Evolutionary conservation across 2,888 invertebrate species (phyloP).

Genomic region (Harmothoe impar): DNA sequence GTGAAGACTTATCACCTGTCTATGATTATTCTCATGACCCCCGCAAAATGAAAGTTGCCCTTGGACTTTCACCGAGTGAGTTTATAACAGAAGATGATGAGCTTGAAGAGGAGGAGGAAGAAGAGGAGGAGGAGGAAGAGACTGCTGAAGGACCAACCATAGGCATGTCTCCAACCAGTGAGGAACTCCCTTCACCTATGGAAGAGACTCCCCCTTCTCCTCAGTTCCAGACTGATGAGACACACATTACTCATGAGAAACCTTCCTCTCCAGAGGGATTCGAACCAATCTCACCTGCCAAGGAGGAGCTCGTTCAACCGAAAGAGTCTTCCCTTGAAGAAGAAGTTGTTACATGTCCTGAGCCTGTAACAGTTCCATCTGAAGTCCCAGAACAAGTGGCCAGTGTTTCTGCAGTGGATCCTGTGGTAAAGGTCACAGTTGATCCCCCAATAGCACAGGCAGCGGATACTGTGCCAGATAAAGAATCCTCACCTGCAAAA

Average conservation of each 20-base stretch:
- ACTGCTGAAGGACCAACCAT: conserved; percentile 66
- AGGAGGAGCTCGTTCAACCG: not conserved
- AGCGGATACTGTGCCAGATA: not conserved
- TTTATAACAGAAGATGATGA: conserved; percentile 68
- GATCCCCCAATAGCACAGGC: not conserved
- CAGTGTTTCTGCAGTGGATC: not conserved
- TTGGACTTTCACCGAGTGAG: conserved; percentile 81
- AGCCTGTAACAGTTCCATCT: not conserved
- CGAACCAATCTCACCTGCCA: not conserved
- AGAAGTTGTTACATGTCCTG: not conserved
- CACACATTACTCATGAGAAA: not conserved
- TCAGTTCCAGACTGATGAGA: not conserved
- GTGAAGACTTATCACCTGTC: conserved; percentile 76
- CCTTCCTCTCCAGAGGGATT: not conserved
- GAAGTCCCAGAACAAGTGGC: not conserved
- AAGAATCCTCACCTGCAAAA: not conserved
- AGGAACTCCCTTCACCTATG: conserved; percentile 11
- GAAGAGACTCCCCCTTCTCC: conserved; percentile 40
- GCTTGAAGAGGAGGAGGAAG: conserved; percentile 62
- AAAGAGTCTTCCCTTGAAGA: not conserved
- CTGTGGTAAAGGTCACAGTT: not conserved
- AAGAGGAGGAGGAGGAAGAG: conserved; percentile 69
- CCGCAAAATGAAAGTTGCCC: conserved; percentile 74
- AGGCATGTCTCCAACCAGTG: conserved; percentile 43
- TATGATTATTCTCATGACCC: conserved; percentile 72